Percentiles rank a stretch among this genome's conserved stretches.
Conservation (phyloP, 2,113 vertebrate species). For the Nerophis lumbriciformis region DNA sequence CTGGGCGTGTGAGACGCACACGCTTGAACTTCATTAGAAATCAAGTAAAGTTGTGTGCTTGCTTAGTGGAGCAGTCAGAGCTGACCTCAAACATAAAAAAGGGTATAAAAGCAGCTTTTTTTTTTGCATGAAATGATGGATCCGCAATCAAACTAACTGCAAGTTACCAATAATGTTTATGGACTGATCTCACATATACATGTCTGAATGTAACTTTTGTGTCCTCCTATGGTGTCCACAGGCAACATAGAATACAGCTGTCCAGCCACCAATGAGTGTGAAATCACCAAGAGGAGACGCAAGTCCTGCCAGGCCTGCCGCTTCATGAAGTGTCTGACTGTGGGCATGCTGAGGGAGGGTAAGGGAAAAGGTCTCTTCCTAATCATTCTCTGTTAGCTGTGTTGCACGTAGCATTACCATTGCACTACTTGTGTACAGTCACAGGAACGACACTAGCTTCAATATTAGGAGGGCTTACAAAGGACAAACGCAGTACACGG, state of each 20-base stretch:
- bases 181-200: background rate
- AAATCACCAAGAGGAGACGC: conserved; percentile 98
- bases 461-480: too few species aligned
- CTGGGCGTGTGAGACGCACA: background rate
- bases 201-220: background rate
- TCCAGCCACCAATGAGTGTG: conserved; percentile 97
- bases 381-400: conserved; percentile 49
- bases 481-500: too few species aligned
- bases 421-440: background rate
- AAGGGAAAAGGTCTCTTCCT: conserved; percentile 72
- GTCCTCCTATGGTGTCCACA: conserved; percentile 52
- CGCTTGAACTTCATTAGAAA: background rate
- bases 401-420: conserved; percentile 38
- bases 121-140: background rate
- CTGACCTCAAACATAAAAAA: too few species aligned
- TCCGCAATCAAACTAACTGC: background rate
- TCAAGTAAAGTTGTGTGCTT: too few species aligned
- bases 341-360: conserved; percentile 99
- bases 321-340: conserved; percentile 99
- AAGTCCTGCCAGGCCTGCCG: conserved; percentile 99
- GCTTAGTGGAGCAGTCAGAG: background rate
- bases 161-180: background rate
- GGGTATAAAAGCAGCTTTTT: background rate
- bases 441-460: background rate
- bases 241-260: conserved; percentile 99